phyloP scores from a whole-genome alignment of 2,797 vertebrate genomes.

The Pelodytes ibericus region DNA sequence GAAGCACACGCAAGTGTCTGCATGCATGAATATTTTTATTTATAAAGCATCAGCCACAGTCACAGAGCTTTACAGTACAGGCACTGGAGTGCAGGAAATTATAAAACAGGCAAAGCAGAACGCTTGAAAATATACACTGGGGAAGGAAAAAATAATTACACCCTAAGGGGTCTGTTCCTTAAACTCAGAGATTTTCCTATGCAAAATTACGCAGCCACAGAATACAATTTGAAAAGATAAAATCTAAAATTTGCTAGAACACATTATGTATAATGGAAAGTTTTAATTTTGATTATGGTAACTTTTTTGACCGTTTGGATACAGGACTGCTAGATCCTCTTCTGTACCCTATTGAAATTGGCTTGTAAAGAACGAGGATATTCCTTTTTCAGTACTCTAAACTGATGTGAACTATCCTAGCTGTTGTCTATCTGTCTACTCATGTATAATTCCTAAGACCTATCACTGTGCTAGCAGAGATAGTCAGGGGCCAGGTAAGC shows the following conservation, averaged over 20 bases:
- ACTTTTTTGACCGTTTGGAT: too few species aligned
- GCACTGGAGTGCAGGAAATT: background rate
- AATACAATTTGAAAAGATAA: background rate
- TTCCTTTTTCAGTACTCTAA: too few species aligned
- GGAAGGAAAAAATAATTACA: slow-evolving; percentile 14
- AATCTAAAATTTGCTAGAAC: background rate
- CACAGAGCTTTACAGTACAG: slow-evolving; percentile 21
- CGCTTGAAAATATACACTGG: slow-evolving; percentile 9
- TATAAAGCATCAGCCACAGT: slow-evolving; percentile 30
- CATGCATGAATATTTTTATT: slow-evolving; percentile 37
- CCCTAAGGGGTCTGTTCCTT: slow-evolving; percentile 19
- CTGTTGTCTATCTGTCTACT: too few species aligned
- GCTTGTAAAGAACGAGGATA: too few species aligned
- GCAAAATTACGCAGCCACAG: background rate
- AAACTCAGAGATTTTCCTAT: slow-evolving; percentile 1
- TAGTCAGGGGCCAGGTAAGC: too few species aligned
- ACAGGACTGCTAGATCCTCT: too few species aligned
- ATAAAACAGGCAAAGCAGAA: slow-evolving; percentile 12
- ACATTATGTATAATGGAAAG: background rate
- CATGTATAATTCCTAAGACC: too few species aligned
- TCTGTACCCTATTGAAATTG: too few species aligned
- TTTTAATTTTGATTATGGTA: too few species aligned
- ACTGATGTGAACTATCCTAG: too few species aligned
- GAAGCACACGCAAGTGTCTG: slow-evolving; percentile 38
- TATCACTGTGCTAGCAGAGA: too few species aligned